A percentile compares a stretch with the other conserved stretches of the same genome.
These are phyloP conservation scores for Elaphurus davidianus DNA, from an alignment of 2,113 vertebrate genomes.

Conservation along the genomic window DNA sequence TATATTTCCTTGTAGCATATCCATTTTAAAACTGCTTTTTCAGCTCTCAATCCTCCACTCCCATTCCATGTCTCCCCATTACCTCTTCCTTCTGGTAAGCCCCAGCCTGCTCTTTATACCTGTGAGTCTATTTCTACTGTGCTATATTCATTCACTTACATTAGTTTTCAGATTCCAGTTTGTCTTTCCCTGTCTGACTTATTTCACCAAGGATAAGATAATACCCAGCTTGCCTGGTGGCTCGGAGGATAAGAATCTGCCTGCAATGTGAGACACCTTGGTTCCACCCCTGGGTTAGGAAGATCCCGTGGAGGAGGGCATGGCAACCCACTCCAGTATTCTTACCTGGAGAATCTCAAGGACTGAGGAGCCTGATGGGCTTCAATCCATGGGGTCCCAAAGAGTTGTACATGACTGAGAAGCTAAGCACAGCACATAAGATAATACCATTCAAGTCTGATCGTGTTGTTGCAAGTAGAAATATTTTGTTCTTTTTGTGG, in stretches of 20 bases:
- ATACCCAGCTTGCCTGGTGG: background rate
- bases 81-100: background rate
- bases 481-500: background rate
- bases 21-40: background rate
- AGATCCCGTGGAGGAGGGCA: background rate
- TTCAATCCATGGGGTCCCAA: background rate
- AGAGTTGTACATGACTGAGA: background rate
- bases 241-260: background rate
- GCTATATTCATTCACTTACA: background rate
- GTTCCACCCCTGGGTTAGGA: background rate
- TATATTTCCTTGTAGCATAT: background rate
- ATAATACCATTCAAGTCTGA: background rate
- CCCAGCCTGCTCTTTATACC: background rate
- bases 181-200: background rate
- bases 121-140: background rate
- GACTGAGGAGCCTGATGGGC: background rate
- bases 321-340: background rate
- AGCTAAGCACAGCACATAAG: background rate
- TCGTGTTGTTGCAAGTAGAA: background rate
- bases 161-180: background rate
- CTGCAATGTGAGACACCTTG: background rate
- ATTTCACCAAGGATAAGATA: background rate
- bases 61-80: background rate
- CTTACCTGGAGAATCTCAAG: background rate
- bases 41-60: background rate